These are phyloP conservation scores for Anomalospiza imberbis DNA, from an alignment of 2,797 vertebrate species.

Conservation along the genomic window DNA sequence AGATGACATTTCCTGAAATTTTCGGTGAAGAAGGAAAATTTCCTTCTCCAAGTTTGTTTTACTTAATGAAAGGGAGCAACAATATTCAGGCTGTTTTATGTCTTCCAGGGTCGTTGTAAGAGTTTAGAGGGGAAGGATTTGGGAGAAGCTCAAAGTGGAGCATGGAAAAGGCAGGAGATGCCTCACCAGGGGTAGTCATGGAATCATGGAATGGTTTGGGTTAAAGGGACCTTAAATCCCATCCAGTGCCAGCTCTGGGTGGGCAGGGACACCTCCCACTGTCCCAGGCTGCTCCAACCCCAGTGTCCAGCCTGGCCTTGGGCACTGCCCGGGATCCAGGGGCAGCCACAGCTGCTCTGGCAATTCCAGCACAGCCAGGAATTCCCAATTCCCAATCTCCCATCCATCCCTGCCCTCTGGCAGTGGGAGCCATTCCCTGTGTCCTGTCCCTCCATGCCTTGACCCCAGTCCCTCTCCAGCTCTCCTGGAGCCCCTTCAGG, in stretches of 20 bases:
- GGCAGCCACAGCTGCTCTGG: neutral
- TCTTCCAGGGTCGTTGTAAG: rapidly evolving
- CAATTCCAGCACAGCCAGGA: neutral
- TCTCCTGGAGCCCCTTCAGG: neutral
- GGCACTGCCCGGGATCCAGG: neutral
- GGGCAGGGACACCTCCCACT: neutral
- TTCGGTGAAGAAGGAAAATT: neutral
- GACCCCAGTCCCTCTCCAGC: neutral
- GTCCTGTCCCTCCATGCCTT: neutral
- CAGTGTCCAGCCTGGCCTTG: neutral
- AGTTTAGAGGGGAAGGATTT: neutral
- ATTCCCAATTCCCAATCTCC: neutral
- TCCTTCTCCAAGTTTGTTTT: neutral
- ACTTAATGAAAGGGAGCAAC: rapidly evolving
- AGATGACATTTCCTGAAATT: neutral
- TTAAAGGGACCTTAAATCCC: rapidly evolving
- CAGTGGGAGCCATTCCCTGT: neutral
- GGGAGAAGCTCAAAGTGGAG: neutral
- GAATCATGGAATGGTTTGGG: neutral
- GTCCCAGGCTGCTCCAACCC: neutral
- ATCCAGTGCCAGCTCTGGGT: rapidly evolving
- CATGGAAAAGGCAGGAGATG: neutral
- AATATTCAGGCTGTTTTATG: rapidly evolving
- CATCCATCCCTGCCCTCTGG: neutral
- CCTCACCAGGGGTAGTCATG: neutral